Base-by-base conservation (phyloP, 2,113 vertebrate genomes). In the Hypomesus transpacificus region DNA sequence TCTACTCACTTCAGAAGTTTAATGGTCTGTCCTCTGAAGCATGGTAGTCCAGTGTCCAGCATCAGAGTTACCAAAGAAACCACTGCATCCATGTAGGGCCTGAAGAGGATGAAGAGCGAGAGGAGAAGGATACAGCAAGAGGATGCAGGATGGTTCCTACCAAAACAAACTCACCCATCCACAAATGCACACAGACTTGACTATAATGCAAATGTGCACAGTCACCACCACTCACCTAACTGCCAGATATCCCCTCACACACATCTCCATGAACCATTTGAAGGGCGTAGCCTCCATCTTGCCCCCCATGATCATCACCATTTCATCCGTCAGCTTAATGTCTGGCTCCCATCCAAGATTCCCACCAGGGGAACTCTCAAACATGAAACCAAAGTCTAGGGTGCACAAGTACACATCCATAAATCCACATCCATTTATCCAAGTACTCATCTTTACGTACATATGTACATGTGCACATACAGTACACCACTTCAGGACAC, bases 201-300 rank as follows among this genome's bases (percentile, higher is more conserved):
- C 3, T 62, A 62, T 17, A 21, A 62, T 13, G 21, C 18, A 17
- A 20, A 66, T n/a, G 21, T 17, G 5, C 14, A 14, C 14, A 14
- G 46, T 52, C 46, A 52, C 20, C 13, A 14, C 68, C 39, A 64
- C 92, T 93, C 80, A 99, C 97, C 97, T 91, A 71, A 99, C 96
- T 0, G 97, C 97, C 88, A 99, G 91, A 76, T 98, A 99, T 73
- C 97, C 97, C 6, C 95, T 91, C 80, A 98, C 96, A 61, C 97
- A 99, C 97, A 99, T 98, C 90, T 99, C 97, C 97, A 98, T 99
- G 91, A 99, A 99, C 97, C 97, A 99, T 70, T 98, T 98, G 89
- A 99, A 99, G 0, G 97, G 97, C 0, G 97, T 99, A 71, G 97
- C 97, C 87, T 99, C 97, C 95, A 99, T 99, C 87, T 99, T 99